Evolutionary conservation across 2,888 invertebrate species (phyloP), one percentile per base, ranked within the genome.

Genomic region (Dione juno): DNA sequence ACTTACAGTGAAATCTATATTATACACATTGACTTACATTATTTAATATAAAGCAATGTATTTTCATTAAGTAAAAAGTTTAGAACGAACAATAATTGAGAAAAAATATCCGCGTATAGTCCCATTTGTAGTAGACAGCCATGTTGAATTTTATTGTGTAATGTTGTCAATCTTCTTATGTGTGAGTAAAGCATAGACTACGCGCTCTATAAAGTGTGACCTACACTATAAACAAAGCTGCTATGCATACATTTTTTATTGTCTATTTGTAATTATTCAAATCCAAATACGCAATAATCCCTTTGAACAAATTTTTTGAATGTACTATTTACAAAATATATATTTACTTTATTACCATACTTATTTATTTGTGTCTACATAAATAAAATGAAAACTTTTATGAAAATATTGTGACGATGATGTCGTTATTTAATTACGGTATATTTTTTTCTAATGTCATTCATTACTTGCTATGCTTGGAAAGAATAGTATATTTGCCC

Each of bases 1-100:
- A 91, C 91, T 90, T 86, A 92, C 92, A 81, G 81, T 77, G 80
- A 83, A 80, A 82, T 83, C 83, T 86, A 84, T 82, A 88, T 86
- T 83, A 83, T 79, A 78, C 80, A 81, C 86, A 87, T 85, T 85
- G 88, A 88, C 89, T 92, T 90, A 91, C 92, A 92, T 92, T 85
- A 88, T 90, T 84, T 79, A 82, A 67, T 70, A 87, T 87, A 89
- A 89, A 87, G 75, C 86, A 87, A 87, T 80, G 81, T 80, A 82
- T 80, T 80, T 71, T 77, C 74, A 73, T 78, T 75, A 75, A 77
- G 79, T 80, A 82, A 76, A 80, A 78, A 77, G 76, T 74, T 75
- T 84, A 82, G 75, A 84, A 80, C 79, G 77, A 83, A 81, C 82
- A 80, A 80, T 74, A 87, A 87, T 84, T 83, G 79, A 74, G 75